Base-by-base conservation (phyloP, 2,888 invertebrate species). In the Silvanus unidentatus region DNA sequence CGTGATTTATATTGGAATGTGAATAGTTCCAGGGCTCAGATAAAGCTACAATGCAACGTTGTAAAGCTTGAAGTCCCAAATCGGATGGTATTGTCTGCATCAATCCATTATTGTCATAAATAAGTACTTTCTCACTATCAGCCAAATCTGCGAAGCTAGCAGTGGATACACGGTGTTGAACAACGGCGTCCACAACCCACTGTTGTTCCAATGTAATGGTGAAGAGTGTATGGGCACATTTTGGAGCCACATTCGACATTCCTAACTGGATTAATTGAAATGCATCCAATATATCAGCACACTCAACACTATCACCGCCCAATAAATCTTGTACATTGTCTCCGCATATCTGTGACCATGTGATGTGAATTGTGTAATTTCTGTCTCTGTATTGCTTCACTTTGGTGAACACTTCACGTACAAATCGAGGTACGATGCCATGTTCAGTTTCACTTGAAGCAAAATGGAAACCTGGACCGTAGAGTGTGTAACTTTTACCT, bases 201-300 rank as follows among this genome's bases (percentile, higher is more conserved):
- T 84, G 82, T 60, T 87, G 86, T 62, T 86, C 84, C 54, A 87
- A 73, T 32, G 84, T 84, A 1, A 87, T 74, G 2, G 85, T 86
- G 53, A 87, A 85, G 1, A 86, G 75, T 4, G 81, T 81, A 57
- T 86, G 86, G 29, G 77, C 76, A 40, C 67, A 66, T 49, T 77
- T 77, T n/a, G 77, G 76, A 16, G 72, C 73, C 58, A 80, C 75
- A 48, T 81, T 76, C 2, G 70, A 70, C 72, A 84, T 76, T 1
- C 86, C 87, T 43, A 82, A 57, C 58, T 84, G 82, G 40, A 87
- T 70, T 64, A 84, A 80, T 57, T 83, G 82, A 55, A 85, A 84
- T 16, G 83, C 83, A 60, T 86, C 84, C 42, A 79, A 77, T n/a
- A 85, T 72, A 46, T 71, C 75, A 39, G 66, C 65, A 53, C 81